phyloP scores from a whole-genome alignment of 2,113 vertebrate genomes.

The Planiliza haematocheilus region DNA sequence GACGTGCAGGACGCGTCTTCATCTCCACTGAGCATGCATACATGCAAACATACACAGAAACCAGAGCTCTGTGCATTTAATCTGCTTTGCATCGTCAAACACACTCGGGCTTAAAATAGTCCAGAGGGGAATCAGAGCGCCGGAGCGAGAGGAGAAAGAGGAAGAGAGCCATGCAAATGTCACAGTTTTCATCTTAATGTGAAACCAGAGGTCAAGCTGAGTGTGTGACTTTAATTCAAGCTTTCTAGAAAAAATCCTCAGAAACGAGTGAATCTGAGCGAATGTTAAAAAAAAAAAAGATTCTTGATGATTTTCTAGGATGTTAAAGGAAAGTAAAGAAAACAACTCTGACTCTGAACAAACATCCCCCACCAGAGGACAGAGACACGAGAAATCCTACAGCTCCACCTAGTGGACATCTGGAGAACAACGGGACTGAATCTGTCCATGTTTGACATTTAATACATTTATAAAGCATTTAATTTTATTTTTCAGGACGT shows the following conservation, averaged over 20 bases:
- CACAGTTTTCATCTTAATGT: conserved; percentile 60
- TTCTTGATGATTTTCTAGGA: not conserved
- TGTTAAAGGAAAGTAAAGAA: conserved; percentile 5
- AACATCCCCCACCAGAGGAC: not conserved
- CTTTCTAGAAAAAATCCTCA: not conserved
- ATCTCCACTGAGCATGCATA: conserved; percentile 5
- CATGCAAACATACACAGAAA: conserved; percentile 8
- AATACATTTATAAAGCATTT: no score
- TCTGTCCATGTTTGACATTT: no score
- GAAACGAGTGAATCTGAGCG: not conserved
- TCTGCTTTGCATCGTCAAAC: conserved; percentile 60
- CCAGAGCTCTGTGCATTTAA: conserved; percentile 41
- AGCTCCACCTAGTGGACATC: conserved; percentile 56
- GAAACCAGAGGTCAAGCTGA: conserved; percentile 45
- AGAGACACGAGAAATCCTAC: no score
- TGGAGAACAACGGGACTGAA: not conserved
- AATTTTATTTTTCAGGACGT: no score
- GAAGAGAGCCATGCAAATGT: conserved; percentile 40
- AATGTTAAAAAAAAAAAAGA: not conserved
- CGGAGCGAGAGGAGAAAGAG: conserved; percentile 13
- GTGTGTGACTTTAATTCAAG: not conserved
- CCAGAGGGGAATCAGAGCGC: conserved; percentile 33
- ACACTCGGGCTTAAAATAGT: conserved; percentile 51
- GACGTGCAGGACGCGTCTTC: conserved; percentile 11
- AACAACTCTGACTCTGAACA: not conserved